Percentiles rank a stretch among this genome's conserved stretches.
Conservation (phyloP, 2,888 invertebrate genomes). For the Dermolepida albohirtum region DNA sequence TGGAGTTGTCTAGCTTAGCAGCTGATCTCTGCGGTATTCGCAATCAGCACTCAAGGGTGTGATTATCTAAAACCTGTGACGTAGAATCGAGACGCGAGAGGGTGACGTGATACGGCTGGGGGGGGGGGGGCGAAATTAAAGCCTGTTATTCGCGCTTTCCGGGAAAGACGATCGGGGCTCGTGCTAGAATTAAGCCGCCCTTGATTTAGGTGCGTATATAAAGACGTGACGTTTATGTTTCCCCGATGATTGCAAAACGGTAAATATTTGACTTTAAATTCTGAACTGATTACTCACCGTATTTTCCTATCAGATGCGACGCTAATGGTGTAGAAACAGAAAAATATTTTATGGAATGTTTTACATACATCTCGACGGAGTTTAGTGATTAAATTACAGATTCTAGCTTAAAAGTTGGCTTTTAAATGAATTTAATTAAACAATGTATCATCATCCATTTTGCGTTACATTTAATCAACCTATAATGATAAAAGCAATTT, state of each 20-base stretch:
- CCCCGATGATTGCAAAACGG: constrained; percentile 48
- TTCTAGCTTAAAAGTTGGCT: background rate
- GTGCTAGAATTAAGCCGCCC: constrained; percentile 46
- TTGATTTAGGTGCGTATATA: constrained; percentile 50
- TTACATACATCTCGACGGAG: background rate
- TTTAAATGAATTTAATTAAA: constrained; percentile 10
- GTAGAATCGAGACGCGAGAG: constrained; percentile 5
- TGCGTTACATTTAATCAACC: background rate
- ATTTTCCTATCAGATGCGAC: constrained; percentile 20
- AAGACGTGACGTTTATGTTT: constrained; percentile 50
- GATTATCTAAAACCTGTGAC: constrained; percentile 56
- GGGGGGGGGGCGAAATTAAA: constrained; percentile 41
- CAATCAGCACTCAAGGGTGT: constrained; percentile 59
- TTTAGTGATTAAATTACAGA: constrained; percentile 15
- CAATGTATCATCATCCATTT: constrained; percentile 7
- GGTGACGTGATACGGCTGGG: constrained; percentile 28
- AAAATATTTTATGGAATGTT: constrained; percentile 18
- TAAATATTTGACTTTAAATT: constrained; percentile 41
- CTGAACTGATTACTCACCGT: constrained; percentile 28
- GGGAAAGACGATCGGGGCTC: constrained; percentile 38
- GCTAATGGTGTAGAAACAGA: constrained; percentile 24
- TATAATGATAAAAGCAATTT: too few relatives aligned
- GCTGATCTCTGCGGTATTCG: constrained; percentile 55
- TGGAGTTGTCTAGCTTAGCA: constrained; percentile 50
- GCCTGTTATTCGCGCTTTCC: constrained; percentile 44